These are phyloP conservation scores for Kradibia gibbosae DNA, from an alignment of 1,140 invertebrate species.

Conservation along the genomic window DNA sequence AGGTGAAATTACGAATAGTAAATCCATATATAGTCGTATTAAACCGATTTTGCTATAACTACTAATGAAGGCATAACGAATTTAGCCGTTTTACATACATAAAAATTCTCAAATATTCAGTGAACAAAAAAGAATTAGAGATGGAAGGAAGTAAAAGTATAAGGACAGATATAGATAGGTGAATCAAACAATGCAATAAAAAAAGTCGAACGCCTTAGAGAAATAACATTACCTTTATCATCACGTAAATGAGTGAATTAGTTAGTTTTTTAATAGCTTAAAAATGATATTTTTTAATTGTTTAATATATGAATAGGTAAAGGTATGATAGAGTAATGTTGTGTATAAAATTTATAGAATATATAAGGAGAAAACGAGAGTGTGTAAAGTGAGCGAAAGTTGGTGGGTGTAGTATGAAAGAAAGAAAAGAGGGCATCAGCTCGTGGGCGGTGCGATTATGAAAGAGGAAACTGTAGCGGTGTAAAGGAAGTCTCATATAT, in stretches of 20 bases:
- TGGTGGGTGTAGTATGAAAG: no score
- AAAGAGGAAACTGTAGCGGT: no score
- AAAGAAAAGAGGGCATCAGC: no score
- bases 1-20: conserved; percentile 43
- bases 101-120: conserved; percentile 32
- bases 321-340: no score
- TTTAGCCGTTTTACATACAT: not conserved
- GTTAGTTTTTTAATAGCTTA: not conserved
- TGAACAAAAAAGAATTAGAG: not conserved
- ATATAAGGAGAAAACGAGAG: no score
- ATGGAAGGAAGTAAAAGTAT: not conserved
- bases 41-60: not conserved
- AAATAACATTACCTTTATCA: conserved; percentile 9
- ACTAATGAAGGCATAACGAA: conserved; percentile 34
- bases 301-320: no score
- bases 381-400: no score
- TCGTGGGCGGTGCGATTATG: no score
- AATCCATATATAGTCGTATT: not conserved
- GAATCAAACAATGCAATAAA: not conserved
- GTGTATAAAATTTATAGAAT: no score
- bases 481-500: no score
- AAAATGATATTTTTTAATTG: no score
- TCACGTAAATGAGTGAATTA: not conserved
- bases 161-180: conserved; percentile 27
- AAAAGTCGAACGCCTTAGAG: not conserved